Percentiles rank a stretch among this genome's conserved stretches.
These are phyloP conservation scores for Microcebus lehilahytsara DNA, from an alignment of 2,113 vertebrate genomes.

Conservation along the genomic window DNA sequence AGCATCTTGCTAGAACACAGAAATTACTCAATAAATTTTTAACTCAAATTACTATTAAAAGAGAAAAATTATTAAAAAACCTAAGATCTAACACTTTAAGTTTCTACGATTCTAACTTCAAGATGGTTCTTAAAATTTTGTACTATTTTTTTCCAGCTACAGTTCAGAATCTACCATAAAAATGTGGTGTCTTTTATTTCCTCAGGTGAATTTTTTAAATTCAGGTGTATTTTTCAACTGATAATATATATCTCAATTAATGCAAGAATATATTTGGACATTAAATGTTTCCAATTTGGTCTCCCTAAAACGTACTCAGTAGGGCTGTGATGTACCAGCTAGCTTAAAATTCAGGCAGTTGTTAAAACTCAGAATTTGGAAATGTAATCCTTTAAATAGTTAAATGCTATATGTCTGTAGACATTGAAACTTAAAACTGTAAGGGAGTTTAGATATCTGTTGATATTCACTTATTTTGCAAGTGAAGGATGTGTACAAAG, in stretches of 20 bases:
- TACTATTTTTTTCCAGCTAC: neutral
- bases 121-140: neutral
- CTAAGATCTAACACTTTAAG: neutral
- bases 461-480: neutral
- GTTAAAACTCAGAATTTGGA: neutral
- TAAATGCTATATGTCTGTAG: neutral
- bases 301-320: neutral
- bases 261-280: neutral
- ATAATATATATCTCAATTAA: neutral
- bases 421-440: neutral
- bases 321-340: neutral
- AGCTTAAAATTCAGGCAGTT: neutral
- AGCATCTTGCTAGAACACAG: neutral
- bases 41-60: neutral
- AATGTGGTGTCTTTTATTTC: neutral
- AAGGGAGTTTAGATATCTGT: neutral
- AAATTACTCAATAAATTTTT: neutral
- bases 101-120: neutral
- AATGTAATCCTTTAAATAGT: neutral
- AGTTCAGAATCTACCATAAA: neutral
- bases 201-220: neutral
- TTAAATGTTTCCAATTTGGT: neutral
- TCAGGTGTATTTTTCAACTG: neutral
- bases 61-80: neutral
- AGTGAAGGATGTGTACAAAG: neutral